Evolutionary conservation across 2,797 vertebrate genomes (phyloP), one percentile per base, ranked within the genome.

Genomic region (Sebastes iracundus): DNA sequence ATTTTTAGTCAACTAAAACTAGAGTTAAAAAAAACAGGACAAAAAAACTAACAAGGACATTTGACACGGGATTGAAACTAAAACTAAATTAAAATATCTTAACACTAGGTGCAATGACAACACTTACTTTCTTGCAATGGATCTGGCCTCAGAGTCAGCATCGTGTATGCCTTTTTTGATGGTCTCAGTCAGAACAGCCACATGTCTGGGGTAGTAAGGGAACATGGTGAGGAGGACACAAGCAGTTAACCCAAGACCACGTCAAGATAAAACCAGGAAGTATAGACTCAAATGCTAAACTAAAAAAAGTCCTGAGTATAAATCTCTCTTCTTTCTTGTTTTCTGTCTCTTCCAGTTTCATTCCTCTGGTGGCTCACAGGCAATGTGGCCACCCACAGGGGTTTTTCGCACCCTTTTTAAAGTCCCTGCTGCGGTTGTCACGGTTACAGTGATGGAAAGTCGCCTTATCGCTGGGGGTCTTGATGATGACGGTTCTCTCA

Each of bases 101-200:
- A 18, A 46, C 42, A 46, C 42, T 18, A 46, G 30, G 2, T 49
- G 10, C 2, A 69, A 2, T n/a, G 20, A 32, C 35, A 97, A 46
- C 38, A 97, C 98, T 97, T 96, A 99, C 99, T 98, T 99, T 87
- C 99, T 97, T 56, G 99, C 98, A 72, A 99, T 97, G 91, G 98
- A 98, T 72, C 98, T 96, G 75, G 97, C 98, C 94, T 99, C 99
- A 0, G 98, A 99, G 93, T 99, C 99, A 0, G 99, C 98, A 28
- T 99, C 99, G 1, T 99, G 97, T 79, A 99, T 97, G 65, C 99
- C 99, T 79, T 99, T 99, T 95, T 96, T 99, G 96, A 99, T 98
- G 60, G 99, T 99, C 94, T 99, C 99, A 0, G 97, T 97, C 92
- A 99, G 96, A 81, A 99, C 97, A 23, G 98, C 96, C 93, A 98